A percentile compares a stretch with the other conserved stretches of the same genome.
These are phyloP conservation scores for Tiliacea citrago DNA, from an alignment of 2,888 invertebrate species.

Conservation along the genomic window DNA sequence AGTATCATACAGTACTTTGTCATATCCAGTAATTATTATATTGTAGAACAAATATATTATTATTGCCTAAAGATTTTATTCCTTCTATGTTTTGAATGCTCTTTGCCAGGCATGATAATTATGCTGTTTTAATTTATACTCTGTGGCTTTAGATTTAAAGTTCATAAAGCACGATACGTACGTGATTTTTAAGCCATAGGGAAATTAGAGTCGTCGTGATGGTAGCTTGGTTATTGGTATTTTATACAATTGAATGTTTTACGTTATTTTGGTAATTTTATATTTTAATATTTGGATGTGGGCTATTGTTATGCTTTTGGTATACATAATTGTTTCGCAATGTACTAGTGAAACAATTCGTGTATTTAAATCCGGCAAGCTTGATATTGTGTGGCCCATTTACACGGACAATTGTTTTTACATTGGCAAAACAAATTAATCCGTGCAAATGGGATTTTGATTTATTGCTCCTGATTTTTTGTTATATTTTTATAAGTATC, in stretches of 20 bases:
- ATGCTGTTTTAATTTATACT: constrained; percentile 33
- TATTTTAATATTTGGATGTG: constrained; percentile 16
- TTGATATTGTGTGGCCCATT: neutral
- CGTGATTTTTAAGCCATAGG: neutral
- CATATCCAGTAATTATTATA: constrained; percentile 5
- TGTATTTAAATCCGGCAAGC: constrained; percentile 8
- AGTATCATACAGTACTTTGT: constrained; percentile 31
- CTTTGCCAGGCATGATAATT: constrained; percentile 45
- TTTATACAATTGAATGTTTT: constrained; percentile 3
- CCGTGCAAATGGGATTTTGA: neutral
- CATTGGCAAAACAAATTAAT: neutral
- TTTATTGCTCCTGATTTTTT: neutral
- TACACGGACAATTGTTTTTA: neutral
- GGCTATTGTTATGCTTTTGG: constrained; percentile 27
- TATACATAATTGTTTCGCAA: neutral
- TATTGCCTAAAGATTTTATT: constrained; percentile 3
- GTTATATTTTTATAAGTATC: neutral
- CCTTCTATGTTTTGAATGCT: constrained; percentile 34
- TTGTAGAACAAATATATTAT: constrained; percentile 23
- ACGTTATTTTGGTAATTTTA: constrained; percentile 8
- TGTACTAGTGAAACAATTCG: neutral
- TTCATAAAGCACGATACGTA: constrained; percentile 6
- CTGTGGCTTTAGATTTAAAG: constrained; percentile 18
- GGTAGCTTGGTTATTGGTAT: constrained; percentile 39
- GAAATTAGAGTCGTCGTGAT: neutral